Evolutionary conservation across 2,888 invertebrate genomes (phyloP).

Genomic region (Linnaemya vulpina): DNA sequence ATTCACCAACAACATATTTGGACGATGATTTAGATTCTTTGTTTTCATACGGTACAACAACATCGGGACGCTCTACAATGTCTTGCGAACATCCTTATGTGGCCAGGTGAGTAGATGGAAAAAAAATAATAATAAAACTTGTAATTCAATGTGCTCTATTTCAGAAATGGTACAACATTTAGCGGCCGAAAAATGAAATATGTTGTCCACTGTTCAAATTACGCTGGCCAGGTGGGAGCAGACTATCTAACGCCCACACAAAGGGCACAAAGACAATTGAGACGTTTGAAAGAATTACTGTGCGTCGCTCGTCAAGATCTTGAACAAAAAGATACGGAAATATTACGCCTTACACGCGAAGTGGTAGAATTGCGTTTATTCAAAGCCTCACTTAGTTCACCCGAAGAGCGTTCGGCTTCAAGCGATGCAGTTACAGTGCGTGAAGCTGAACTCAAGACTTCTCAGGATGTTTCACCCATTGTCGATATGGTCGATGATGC

Average conservation of each 20-base stretch:
- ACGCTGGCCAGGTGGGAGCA: slow-evolving; percentile 89
- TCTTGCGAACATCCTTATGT: slow-evolving; percentile 91
- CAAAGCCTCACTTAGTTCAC: slow-evolving; percentile 90
- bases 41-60: slow-evolving; percentile 90
- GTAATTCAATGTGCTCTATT: not conserved
- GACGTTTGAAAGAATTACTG: slow-evolving; percentile 88
- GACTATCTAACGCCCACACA: slow-evolving; percentile 95
- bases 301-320: slow-evolving; percentile 89
- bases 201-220: slow-evolving; percentile 93
- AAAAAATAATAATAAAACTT: not conserved
- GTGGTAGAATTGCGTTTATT: slow-evolving; percentile 91
- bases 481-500: slow-evolving; percentile 84
- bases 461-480: slow-evolving; percentile 84
- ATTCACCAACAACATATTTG: slow-evolving; percentile 84
- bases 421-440: slow-evolving; percentile 89
- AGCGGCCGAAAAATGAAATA: slow-evolving; percentile 89
- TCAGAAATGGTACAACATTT: slow-evolving; percentile 87
- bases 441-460: slow-evolving; percentile 86
- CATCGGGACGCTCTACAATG: slow-evolving; percentile 88
- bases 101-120: slow-evolving; percentile 84
- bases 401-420: slow-evolving; percentile 91
- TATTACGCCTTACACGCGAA: slow-evolving; percentile 88
- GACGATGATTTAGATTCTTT: slow-evolving; percentile 90
- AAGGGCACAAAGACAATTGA: slow-evolving; percentile 91
- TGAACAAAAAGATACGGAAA: slow-evolving; percentile 92